Percentiles rank a stretch among this genome's conserved stretches.
These are phyloP conservation scores for Poecilus cupreus DNA, from an alignment of 2,888 invertebrate species.

Conservation along the genomic window DNA sequence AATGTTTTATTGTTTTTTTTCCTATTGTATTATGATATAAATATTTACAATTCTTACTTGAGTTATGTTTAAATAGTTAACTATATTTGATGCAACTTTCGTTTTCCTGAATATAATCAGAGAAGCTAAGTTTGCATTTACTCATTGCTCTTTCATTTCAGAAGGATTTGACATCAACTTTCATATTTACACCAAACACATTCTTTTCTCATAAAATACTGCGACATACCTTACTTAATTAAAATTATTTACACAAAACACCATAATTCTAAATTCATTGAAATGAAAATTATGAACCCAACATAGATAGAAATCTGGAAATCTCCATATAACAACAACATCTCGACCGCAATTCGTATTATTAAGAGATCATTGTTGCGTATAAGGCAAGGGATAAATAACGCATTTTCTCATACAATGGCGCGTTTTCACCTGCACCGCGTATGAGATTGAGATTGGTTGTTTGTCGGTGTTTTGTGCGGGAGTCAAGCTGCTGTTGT, in stretches of 20 bases:
- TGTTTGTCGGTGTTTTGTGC: background rate
- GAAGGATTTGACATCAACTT: no score
- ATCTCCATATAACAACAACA: background rate
- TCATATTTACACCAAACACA: no score
- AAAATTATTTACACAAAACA: constrained; percentile 7
- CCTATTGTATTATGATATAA: no score
- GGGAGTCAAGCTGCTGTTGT: constrained; percentile 35
- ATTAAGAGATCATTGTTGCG: constrained; percentile 57
- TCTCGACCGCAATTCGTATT: constrained; percentile 15
- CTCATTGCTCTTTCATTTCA: no score
- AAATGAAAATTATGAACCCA: constrained; percentile 13
- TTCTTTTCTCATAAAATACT: no score
- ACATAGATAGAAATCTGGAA: constrained; percentile 9
- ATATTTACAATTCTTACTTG: no score
- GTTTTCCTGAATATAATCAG: no score
- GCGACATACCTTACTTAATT: constrained; percentile 33
- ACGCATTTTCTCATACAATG: constrained; percentile 48
- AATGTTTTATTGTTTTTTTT: no score
- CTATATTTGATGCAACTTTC: no score
- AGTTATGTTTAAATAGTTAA: no score
- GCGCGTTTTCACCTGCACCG: constrained; percentile 47
- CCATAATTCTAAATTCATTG: constrained; percentile 7
- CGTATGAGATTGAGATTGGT: background rate
- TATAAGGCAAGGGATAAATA: constrained; percentile 50
- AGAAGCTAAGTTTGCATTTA: no score